A percentile compares a stretch with the other conserved stretches of the same genome.
These are phyloP conservation scores for Odobenus rosmarus DNA, from an alignment of 2,113 vertebrate genomes.

Conservation along the genomic window DNA sequence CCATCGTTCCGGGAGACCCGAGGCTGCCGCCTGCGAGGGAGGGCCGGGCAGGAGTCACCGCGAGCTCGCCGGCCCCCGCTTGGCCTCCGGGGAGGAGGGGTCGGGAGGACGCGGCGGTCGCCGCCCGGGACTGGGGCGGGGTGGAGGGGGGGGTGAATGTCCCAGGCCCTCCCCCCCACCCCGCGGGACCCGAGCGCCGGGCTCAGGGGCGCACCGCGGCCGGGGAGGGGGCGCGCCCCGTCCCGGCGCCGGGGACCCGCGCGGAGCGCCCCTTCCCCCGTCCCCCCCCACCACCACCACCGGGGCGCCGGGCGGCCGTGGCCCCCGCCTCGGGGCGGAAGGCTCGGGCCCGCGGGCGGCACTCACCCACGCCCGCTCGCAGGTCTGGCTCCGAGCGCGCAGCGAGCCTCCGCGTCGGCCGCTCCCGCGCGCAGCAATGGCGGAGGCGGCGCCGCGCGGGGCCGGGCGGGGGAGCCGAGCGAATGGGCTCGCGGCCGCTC, in stretches of 20 bases:
- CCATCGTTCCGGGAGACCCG: conserved; percentile 86
- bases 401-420: conserved; percentile 49
- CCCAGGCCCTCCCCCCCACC: too few species aligned
- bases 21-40: conserved; percentile 64
- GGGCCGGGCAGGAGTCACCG: not conserved
- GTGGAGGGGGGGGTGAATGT: not conserved
- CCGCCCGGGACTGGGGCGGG: not conserved
- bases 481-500: conserved; percentile 53
- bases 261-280: too few species aligned
- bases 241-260: not conserved
- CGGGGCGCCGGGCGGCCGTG: too few species aligned
- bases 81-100: not conserved
- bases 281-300: not conserved
- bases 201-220: not conserved
- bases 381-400: conserved; percentile 41
- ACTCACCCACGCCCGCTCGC: conserved; percentile 63
- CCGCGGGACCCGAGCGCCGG: not conserved
- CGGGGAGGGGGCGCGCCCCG: not conserved
- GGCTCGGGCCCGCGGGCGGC: not conserved
- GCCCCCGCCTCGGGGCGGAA: not conserved
- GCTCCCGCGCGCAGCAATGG: conserved; percentile 67
- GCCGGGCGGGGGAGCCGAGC: conserved; percentile 41
- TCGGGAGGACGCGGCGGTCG: not conserved
- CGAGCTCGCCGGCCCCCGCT: not conserved
- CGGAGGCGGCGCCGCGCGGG: conserved; percentile 72